phyloP scores from a whole-genome alignment of 2,113 vertebrate species.

The Leptobrachium leishanense region DNA sequence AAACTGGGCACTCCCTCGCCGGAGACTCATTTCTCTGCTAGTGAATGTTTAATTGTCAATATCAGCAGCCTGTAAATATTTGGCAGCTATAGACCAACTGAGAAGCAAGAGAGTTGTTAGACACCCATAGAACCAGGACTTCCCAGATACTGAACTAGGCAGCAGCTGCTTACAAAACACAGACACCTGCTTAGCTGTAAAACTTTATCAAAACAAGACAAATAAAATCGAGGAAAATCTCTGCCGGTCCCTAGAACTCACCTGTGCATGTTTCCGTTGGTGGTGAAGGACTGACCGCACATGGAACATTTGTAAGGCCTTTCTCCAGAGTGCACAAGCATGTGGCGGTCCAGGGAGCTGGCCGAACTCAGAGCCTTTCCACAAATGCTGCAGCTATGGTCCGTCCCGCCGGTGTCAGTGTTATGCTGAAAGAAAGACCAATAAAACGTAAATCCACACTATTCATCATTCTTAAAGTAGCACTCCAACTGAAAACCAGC shows the following conservation, averaged over 20 bases:
- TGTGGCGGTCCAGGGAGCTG: slow-evolving; percentile 95
- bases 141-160: background rate
- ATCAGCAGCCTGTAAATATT: slow-evolving; percentile 14
- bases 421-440: slow-evolving; percentile 78
- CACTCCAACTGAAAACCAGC: too few species aligned
- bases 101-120: background rate
- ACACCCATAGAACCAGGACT: background rate
- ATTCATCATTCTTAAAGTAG: too few species aligned
- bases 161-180: background rate
- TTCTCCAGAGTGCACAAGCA: slow-evolving; percentile 98
- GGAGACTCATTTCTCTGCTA: background rate
- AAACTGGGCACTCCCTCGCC: background rate
- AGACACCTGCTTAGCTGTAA: background rate
- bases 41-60: background rate
- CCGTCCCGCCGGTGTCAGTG: slow-evolving; percentile 85
- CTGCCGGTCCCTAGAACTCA: slow-evolving; percentile 57
- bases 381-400: slow-evolving; percentile 98
- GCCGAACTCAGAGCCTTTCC: slow-evolving; percentile 96
- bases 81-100: background rate
- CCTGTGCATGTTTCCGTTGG: slow-evolving; percentile 99
- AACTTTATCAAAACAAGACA: background rate
- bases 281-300: slow-evolving; percentile 97
- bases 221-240: background rate
- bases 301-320: slow-evolving; percentile 90
- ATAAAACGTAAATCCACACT: too few species aligned